Percentiles rank a stretch among this genome's conserved stretches.
Evolutionary conservation across 2,113 vertebrate species (phyloP).

Genomic region (Misgurnus anguillicaudatus): DNA sequence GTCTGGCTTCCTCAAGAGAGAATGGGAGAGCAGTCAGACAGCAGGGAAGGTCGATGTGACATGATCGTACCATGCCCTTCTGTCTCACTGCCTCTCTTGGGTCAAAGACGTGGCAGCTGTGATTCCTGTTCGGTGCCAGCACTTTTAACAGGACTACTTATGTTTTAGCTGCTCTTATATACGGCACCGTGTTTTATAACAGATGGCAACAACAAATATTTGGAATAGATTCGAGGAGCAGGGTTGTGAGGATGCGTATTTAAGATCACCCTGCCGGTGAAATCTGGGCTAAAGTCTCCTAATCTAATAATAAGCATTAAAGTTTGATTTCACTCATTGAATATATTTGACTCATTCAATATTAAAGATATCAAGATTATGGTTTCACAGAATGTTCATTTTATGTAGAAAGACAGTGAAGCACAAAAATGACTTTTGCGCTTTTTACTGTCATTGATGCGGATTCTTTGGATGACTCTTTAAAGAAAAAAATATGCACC

Average conservation of each 20-base stretch:
- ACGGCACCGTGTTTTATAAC: slow-evolving; percentile 22
- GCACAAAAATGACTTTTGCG: too few species aligned
- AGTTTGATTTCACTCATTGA: too few species aligned
- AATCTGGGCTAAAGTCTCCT: too few species aligned
- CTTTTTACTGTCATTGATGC: too few species aligned
- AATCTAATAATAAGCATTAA: too few species aligned
- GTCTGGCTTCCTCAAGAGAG: slow-evolving; percentile 34
- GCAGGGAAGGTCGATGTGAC: neutral
- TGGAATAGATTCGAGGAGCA: neutral
- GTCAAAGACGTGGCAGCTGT: slow-evolving; percentile 25
- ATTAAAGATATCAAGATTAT: too few species aligned
- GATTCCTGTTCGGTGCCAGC: slow-evolving; percentile 1
- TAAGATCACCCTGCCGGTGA: neutral
- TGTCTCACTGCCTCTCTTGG: slow-evolving; percentile 22
- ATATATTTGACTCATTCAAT: too few species aligned
- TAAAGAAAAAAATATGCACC: too few species aligned
- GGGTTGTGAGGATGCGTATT: neutral
- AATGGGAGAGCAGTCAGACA: slow-evolving; percentile 3
- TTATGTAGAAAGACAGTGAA: too few species aligned
- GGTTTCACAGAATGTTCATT: too few species aligned
- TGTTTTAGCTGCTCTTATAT: slow-evolving; percentile 33
- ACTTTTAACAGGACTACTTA: slow-evolving; percentile 26
- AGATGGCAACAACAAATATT: slow-evolving; percentile 41
- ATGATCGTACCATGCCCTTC: slow-evolving; percentile 18
- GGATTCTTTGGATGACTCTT: too few species aligned